phyloP scores from a whole-genome alignment of 2,888 invertebrate species.

The Limnephilus auricula region DNA sequence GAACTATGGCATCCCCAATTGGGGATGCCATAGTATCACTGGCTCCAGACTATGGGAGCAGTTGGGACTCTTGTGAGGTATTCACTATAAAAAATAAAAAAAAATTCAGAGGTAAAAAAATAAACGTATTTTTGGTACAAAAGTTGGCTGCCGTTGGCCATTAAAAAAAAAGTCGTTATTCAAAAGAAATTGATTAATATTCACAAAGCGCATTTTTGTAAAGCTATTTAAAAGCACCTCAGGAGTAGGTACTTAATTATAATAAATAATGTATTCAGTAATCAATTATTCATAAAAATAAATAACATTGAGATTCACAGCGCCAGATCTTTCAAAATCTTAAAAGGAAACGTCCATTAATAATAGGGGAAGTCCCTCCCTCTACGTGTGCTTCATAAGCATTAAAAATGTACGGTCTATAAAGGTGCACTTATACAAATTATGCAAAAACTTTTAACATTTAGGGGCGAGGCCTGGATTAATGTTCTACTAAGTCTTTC shows the following conservation, averaged over 20 bases:
- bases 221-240: not conserved
- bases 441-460: slow-evolving; percentile 18
- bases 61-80: no score
- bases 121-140: no score
- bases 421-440: slow-evolving; percentile 35
- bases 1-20: no score
- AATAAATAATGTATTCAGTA: not conserved
- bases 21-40: no score
- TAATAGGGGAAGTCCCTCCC: not conserved
- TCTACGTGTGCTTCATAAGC: not conserved
- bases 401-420: not conserved
- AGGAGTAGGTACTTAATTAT: not conserved
- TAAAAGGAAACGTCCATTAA: not conserved
- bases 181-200: no score
- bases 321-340: not conserved
- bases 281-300: not conserved
- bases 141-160: not conserved
- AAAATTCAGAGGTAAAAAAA: no score
- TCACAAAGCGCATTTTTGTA: not conserved
- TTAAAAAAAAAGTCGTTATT: no score
- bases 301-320: not conserved
- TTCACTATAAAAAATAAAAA: no score
- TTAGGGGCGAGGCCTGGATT: not conserved
- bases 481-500: not conserved
- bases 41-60: no score